These are phyloP conservation scores for Cromileptes altivelis DNA, from an alignment of 2,113 vertebrate genomes.

Conservation along the genomic window DNA sequence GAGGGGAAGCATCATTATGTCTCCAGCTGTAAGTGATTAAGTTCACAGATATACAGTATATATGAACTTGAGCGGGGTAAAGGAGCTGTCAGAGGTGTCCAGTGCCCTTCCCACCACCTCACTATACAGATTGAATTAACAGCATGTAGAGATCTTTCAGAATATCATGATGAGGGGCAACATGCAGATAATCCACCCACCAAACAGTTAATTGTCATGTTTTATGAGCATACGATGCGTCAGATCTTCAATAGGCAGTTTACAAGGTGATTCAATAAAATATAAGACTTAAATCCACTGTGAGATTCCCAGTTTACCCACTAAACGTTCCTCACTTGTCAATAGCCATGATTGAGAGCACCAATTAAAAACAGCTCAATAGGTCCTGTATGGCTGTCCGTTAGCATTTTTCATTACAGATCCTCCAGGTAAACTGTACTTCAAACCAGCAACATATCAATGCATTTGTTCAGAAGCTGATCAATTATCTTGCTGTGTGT, in stretches of 20 bases:
- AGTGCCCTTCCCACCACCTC: background rate
- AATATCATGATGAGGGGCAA: conserved; percentile 6
- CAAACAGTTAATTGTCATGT: background rate
- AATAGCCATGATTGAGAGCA: conserved; percentile 43
- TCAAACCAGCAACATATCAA: conserved; percentile 4
- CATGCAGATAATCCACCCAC: background rate
- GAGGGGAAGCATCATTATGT: background rate
- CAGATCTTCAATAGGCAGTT: background rate
- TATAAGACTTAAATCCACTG: background rate
- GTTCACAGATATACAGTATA: background rate
- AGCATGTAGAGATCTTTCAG: background rate
- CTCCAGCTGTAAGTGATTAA: conserved; percentile 15
- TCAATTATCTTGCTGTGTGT: conserved; percentile 21
- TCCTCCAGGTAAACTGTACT: conserved; percentile 28
- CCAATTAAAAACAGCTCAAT: conserved; percentile 44
- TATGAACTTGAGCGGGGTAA: background rate
- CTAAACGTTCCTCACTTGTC: conserved; percentile 17
- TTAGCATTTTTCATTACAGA: conserved; percentile 37
- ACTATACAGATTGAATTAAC: background rate
- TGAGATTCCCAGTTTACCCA: conserved; percentile 32
- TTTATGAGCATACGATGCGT: background rate
- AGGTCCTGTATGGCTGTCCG: conserved; percentile 13
- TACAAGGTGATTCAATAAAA: conserved; percentile 1
- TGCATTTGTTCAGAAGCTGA: conserved; percentile 13
- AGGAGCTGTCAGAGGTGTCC: background rate